These are phyloP conservation scores for Cantharis rufa DNA, from an alignment of 2,888 invertebrate species.

Conservation along the genomic window DNA sequence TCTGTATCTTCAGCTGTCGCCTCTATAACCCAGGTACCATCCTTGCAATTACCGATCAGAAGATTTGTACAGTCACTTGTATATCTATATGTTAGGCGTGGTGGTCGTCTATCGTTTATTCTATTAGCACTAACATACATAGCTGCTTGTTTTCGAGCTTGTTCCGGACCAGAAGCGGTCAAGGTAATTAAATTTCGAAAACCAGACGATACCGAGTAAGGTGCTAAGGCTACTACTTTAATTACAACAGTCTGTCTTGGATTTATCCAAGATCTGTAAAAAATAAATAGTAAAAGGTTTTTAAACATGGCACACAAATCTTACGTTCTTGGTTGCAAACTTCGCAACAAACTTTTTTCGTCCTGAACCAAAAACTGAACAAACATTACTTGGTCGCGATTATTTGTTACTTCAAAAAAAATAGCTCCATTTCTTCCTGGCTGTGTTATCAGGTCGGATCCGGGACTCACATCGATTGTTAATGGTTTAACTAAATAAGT, in stretches of 20 bases:
- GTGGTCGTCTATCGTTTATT: constrained; percentile 39
- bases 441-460: constrained; percentile 55
- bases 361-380: constrained; percentile 66
- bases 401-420: constrained; percentile 76
- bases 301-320: constrained; percentile 37
- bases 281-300: background rate
- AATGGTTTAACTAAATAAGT: constrained; percentile 41
- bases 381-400: constrained; percentile 60
- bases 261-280: constrained; percentile 53
- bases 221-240: constrained; percentile 53
- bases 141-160: constrained; percentile 52
- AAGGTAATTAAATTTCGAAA: constrained; percentile 68
- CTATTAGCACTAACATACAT: constrained; percentile 52
- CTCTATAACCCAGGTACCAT: constrained; percentile 72
- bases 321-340: constrained; percentile 62
- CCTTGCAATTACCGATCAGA: constrained; percentile 61
- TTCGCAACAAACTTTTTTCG: constrained; percentile 62
- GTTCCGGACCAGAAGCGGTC: constrained; percentile 57
- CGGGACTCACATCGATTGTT: constrained; percentile 55
- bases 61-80: constrained; percentile 56
- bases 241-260: constrained; percentile 66
- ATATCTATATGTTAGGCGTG: constrained; percentile 46
- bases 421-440: constrained; percentile 54
- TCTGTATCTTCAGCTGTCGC: constrained; percentile 68
- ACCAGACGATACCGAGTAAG: constrained; percentile 54